These are phyloP conservation scores for Venustaconcha ellipsiformis DNA, from an alignment of 1,140 invertebrate species.

Conservation along the genomic window DNA sequence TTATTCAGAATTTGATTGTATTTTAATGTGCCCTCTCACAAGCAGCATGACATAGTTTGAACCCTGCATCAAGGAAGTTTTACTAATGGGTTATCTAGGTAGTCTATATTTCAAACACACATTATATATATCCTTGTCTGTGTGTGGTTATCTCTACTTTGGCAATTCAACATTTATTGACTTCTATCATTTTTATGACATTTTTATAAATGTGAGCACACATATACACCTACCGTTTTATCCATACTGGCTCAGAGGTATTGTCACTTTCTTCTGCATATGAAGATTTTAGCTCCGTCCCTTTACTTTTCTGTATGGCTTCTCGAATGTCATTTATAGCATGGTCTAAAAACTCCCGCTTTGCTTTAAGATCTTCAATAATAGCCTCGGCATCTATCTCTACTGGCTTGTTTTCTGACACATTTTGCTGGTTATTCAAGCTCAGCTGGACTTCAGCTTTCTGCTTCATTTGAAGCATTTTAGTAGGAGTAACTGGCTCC, in stretches of 20 bases:
- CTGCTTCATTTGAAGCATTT: slow-evolving; percentile 57
- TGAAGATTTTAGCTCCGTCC: slow-evolving; percentile 56
- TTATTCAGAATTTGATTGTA: no score
- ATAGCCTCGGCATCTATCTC: slow-evolving; percentile 64
- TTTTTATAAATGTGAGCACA: neutral
- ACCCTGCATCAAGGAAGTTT: no score
- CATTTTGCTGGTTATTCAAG: slow-evolving; percentile 33
- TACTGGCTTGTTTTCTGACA: slow-evolving; percentile 35
- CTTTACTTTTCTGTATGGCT: slow-evolving; percentile 81
- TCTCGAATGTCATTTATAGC: slow-evolving; percentile 85
- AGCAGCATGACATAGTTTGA: no score
- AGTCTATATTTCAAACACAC: no score
- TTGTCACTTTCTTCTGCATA: slow-evolving; percentile 39
- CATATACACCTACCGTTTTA: slow-evolving; percentile 47
- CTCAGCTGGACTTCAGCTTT: slow-evolving; percentile 55
- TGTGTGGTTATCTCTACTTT: no score
- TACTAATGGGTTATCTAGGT: no score
- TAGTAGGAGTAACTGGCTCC: slow-evolving; percentile 54
- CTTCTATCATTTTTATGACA: neutral
- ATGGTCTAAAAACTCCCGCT: slow-evolving; percentile 75
- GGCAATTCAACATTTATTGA: no score
- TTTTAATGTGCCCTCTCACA: no score
- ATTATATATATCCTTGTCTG: no score
- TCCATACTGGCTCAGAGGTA: slow-evolving; percentile 67
- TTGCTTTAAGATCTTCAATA: slow-evolving; percentile 62